phyloP scores from a whole-genome alignment of 2,888 invertebrate genomes.

The Thymelicus lineola region DNA sequence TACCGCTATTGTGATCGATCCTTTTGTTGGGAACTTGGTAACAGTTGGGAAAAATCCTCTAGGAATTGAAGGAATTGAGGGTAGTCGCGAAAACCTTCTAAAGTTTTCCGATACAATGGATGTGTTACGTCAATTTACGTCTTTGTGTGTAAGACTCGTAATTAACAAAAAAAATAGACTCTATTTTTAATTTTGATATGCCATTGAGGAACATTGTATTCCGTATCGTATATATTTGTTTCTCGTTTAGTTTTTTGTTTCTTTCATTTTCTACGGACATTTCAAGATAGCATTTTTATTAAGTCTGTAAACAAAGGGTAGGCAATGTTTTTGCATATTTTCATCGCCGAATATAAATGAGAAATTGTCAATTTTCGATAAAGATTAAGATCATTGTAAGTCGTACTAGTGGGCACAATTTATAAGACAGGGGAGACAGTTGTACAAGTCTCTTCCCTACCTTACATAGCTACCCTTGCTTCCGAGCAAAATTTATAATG shows the following conservation, averaged over 20 bases:
- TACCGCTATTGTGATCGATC: conserved; percentile 33
- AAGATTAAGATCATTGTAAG: conserved; percentile 8
- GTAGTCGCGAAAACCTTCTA: conserved; percentile 24
- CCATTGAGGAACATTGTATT: no score
- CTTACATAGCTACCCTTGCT: background rate
- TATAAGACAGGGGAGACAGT: conserved; percentile 47
- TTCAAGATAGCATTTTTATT: no score
- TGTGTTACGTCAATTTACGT: conserved; percentile 17
- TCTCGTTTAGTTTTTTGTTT: no score
- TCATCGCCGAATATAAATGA: background rate
- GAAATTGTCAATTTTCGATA: background rate
- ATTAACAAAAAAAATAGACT: background rate
- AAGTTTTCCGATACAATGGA: conserved; percentile 23
- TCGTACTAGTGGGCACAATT: conserved; percentile 43
- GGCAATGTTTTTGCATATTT: no score
- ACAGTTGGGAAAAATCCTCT: conserved; percentile 33
- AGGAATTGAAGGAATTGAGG: conserved; percentile 31
- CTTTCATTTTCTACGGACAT: no score
- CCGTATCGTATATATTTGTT: no score
- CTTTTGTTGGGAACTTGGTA: conserved; percentile 31
- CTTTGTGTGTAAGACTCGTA: background rate
- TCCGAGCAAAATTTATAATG: background rate
- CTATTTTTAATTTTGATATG: no score
- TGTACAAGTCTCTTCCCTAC: conserved; percentile 49
- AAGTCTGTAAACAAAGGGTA: no score